Base-by-base conservation (phyloP, 1,140 invertebrate species). In the Atta colombica region DNA sequence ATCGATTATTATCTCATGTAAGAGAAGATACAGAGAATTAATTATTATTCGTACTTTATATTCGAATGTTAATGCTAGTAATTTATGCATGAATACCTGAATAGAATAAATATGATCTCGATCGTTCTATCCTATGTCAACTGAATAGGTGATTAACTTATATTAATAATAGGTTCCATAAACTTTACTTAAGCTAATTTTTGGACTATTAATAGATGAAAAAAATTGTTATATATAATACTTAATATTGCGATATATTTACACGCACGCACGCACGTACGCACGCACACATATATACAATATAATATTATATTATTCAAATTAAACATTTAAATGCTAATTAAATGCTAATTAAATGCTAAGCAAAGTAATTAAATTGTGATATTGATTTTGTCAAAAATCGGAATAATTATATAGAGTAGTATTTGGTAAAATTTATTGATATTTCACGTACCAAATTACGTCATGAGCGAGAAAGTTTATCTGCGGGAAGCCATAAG, bases 401-500 rank as follows among this genome's bases (percentile, higher is more conserved):
- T n/a, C 16, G 21, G 2, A 68, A 55, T 78, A 69, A 69, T 81
- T 71, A 49, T 69, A 58, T 69, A 58, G 49, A 39, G 55, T 58
- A 5, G 21, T 45, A 21, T 49, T 74, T 49, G 68, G 7, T 14
- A 49, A 69, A 74, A 72, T 60, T 74, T 84, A 61, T 74, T 58
- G 18, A 74, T 84, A 84, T 74, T 74, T 74, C 18, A 16, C 39
- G 35, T 28, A n/a, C 53, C 94, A 92, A 92, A 95, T 95, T 91
- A 89, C 60, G 89, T 94, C n/a, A 87, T 74, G n/a, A 94, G 95
- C 87, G 85, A 93, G 77, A 78, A 89, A 55, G 91, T 96, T 86
- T 88, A 94, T 77, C 77, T 94, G 31, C 93, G 93, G 93, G 92
- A 94, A 91, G 91, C 93, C 55, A 87, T 94, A 77, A 93, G 94